phyloP scores from a whole-genome alignment of 2,888 invertebrate genomes.

The Heliothis peltigera region DNA sequence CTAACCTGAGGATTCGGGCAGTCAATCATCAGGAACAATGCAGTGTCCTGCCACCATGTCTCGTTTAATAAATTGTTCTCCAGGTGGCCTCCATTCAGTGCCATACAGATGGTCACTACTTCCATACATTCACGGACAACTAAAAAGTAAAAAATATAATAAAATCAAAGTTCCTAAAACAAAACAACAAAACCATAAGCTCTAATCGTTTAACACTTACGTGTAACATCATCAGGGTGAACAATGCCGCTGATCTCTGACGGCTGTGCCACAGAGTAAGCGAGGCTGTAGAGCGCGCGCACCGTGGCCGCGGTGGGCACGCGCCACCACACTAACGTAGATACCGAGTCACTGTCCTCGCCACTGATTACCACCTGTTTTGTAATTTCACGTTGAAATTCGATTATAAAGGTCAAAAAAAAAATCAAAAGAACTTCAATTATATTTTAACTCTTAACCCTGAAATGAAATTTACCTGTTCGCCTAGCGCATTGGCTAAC shows the following conservation, averaged over 20 bases:
- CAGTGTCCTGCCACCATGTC: constrained; percentile 96
- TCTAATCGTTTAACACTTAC: constrained; percentile 75
- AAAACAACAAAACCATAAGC: background rate
- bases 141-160: constrained; percentile 65
- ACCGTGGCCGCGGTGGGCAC: constrained; percentile 85
- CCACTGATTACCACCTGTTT: constrained; percentile 81
- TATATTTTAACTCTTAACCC: too few relatives aligned
- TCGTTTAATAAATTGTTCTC: constrained; percentile 94
- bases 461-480: constrained; percentile 89
- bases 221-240: constrained; percentile 92
- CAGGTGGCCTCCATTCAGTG: constrained; percentile 96
- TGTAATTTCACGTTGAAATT: background rate
- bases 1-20: constrained; percentile 92
- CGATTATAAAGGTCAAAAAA: too few relatives aligned
- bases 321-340: constrained; percentile 84
- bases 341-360: constrained; percentile 81
- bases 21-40: constrained; percentile 96
- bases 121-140: constrained; percentile 98
- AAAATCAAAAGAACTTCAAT: too few relatives aligned
- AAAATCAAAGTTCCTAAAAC: background rate
- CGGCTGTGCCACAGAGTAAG: constrained; percentile 82
- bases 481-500: constrained; percentile 94
- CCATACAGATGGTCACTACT: constrained; percentile 96
- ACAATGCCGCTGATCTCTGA: constrained; percentile 80
- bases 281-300: constrained; percentile 82